phyloP scores from a whole-genome alignment of 2,888 invertebrate species.

The Steinernema carpocapsae region DNA sequence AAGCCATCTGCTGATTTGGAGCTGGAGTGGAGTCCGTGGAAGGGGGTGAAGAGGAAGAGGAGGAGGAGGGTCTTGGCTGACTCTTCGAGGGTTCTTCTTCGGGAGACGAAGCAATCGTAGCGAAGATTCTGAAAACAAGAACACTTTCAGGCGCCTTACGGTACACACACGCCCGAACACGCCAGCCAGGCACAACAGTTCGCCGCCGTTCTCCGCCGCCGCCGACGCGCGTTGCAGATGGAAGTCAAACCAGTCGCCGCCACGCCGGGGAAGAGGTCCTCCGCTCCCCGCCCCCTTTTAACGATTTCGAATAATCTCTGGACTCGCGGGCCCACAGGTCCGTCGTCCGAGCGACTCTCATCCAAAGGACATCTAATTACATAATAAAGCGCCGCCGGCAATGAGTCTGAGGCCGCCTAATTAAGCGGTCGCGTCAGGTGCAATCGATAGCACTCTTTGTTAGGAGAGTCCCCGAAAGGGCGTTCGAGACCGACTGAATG shows the following conservation, averaged over 20 bases:
- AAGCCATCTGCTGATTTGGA: not conserved
- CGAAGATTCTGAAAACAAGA: not conserved
- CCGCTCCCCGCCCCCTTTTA: not conserved
- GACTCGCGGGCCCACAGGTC: too few relatives aligned
- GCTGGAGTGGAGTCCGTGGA: not conserved
- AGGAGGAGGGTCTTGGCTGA: not conserved
- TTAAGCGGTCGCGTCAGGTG: too few relatives aligned
- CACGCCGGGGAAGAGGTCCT: not conserved
- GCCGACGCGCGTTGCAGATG: not conserved
- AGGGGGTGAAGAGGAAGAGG: not conserved
- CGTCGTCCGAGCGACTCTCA: too few relatives aligned
- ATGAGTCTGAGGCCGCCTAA: too few relatives aligned
- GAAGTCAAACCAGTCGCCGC: conserved; percentile 16
- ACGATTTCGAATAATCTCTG: conserved; percentile 32
- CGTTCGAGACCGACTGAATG: too few relatives aligned
- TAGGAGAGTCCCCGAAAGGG: too few relatives aligned
- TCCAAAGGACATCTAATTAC: too few relatives aligned
- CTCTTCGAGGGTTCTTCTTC: not conserved
- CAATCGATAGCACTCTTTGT: too few relatives aligned
- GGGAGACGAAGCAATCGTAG: not conserved
- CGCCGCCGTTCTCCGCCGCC: not conserved
- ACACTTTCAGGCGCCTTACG: not conserved
- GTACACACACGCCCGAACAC: not conserved
- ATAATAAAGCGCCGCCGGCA: too few relatives aligned
- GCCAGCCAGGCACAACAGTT: not conserved